phyloP scores from a whole-genome alignment of 1,140 invertebrate species.

The Matsumurasca onukii region DNA sequence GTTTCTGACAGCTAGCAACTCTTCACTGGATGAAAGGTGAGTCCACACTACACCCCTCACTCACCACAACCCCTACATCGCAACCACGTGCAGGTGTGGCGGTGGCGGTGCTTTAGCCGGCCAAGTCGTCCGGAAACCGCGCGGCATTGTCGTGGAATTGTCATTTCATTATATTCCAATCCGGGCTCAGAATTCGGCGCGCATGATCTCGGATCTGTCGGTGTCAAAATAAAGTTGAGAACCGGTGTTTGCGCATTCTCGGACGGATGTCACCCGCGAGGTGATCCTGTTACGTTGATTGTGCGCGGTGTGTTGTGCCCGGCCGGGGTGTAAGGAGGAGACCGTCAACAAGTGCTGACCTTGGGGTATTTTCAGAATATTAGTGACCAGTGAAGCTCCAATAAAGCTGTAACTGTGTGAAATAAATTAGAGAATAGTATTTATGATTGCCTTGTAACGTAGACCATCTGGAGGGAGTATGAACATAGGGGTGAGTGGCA shows the following conservation, averaged over 20 bases:
- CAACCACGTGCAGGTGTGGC: not conserved
- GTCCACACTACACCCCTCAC: not conserved
- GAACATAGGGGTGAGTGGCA: no score
- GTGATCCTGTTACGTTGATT: not conserved
- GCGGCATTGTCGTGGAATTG: not conserved
- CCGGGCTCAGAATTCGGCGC: no score
- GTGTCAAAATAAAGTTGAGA: conserved; percentile 12
- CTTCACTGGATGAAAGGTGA: not conserved
- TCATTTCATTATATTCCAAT: not conserved
- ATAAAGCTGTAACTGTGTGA: no score
- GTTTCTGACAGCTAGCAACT: not conserved
- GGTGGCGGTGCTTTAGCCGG: not conserved
- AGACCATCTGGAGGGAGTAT: no score
- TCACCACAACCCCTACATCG: no score
- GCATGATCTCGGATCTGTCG: conserved; percentile 7
- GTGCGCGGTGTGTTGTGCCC: no score
- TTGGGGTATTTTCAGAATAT: no score
- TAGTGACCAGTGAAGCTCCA: no score
- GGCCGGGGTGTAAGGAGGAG: no score
- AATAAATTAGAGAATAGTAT: no score
- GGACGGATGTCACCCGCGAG: not conserved
- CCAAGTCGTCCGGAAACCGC: not conserved
- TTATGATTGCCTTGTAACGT: no score
- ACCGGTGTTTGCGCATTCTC: conserved; percentile 13
- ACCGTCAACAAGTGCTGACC: no score